Evolutionary conservation across 1,140 invertebrate genomes (phyloP), one percentile per base, ranked within the genome.

Genomic region (Octopus sinensis): DNA sequence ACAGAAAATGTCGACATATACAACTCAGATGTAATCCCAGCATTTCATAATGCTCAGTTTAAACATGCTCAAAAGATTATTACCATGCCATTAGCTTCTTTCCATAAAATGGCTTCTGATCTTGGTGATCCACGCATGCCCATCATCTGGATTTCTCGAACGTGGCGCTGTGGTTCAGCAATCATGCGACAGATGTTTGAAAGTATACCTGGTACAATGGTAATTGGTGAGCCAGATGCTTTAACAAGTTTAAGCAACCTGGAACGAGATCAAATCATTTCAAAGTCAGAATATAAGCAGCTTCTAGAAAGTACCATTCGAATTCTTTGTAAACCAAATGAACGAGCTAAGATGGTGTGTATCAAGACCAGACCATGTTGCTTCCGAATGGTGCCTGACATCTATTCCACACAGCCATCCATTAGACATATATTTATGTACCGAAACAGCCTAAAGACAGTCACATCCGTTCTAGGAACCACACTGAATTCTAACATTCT

Each of bases 261-360:
- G 77, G 82, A 84, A 54, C 85, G 87, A 68, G 83, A 84, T 17
- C 83, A 83, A 13, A 68, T 53, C 23, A 82, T 88, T 53, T 83
- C 84, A 30, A 82, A 84, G 13, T 83, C 84, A 5, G 88, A 89
- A 81, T 89, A 88, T 80, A 85, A 86, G 43, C 86, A 88, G 73
- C 80, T 88, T 13, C 81, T 89, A 7, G 83, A 84, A 4, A 88
- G 88, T 80, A 86, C 87, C 51, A 83, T 90, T 13, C 82, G 86
- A 79, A 81, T 90, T 71, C 82, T 89, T 13, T 89, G 88, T 80
- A 90, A 90, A 84, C 89, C 87, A 4, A 86, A 88, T 80, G 86
- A 89, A 79, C 82, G 86, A 13, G 85, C 85, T 10, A 83, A 84
- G 17, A 85, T 87, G 81, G 75, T 89, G 54, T 85, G 86, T 52